These are phyloP conservation scores for Tenthredo mesomela DNA, from an alignment of 2,888 invertebrate species.

Conservation along the genomic window DNA sequence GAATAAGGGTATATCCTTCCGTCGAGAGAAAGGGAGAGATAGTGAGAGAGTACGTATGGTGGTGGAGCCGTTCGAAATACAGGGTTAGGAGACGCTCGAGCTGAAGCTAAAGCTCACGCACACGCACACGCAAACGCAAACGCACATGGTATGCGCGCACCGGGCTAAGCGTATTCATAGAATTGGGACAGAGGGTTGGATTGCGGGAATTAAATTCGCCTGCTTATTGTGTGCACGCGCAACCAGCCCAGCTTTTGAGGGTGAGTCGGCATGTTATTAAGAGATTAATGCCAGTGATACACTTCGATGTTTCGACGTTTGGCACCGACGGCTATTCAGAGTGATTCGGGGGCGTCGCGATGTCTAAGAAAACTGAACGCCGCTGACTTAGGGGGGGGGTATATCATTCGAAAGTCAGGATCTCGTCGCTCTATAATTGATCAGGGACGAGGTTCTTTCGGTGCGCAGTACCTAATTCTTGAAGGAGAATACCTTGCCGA, in stretches of 20 bases:
- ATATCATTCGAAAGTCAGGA: neutral
- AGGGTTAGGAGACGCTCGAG: slow-evolving; percentile 5
- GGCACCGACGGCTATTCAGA: neutral
- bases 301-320: slow-evolving; percentile 49
- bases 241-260: slow-evolving; percentile 54
- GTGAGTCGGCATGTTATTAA: slow-evolving; percentile 60
- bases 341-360: slow-evolving; percentile 17
- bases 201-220: slow-evolving; percentile 71
- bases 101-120: neutral
- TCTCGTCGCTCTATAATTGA: neutral
- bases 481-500: neutral
- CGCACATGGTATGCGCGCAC: slow-evolving; percentile 53
- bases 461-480: neutral
- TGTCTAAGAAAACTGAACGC: neutral
- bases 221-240: slow-evolving; percentile 66
- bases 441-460: neutral
- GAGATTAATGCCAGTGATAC: slow-evolving; percentile 58
- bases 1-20: slow-evolving; percentile 63
- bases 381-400: neutral
- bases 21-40: slow-evolving; percentile 18
- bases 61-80: slow-evolving; percentile 18
- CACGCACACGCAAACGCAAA: slow-evolving; percentile 29
- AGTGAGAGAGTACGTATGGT: slow-evolving; percentile 34
- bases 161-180: slow-evolving; percentile 66
- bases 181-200: slow-evolving; percentile 65